Conservation (phyloP, 2,797 vertebrate genomes). For the Xenentodon cancila region DNA sequence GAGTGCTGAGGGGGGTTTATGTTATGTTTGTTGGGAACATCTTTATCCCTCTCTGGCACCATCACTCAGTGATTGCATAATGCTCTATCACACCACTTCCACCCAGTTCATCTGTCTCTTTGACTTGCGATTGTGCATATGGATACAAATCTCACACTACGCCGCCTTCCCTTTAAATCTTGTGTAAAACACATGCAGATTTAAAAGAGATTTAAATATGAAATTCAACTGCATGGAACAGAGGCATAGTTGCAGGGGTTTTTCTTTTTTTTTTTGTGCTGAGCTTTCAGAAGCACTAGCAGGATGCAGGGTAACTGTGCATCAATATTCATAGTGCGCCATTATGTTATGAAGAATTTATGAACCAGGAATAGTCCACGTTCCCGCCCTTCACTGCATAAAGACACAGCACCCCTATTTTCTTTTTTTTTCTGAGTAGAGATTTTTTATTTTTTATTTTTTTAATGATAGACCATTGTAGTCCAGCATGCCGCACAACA, state of each 20-base stretch:
- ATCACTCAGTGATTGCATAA: constrained; percentile 67
- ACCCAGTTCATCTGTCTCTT: constrained; percentile 50
- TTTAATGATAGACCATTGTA: background rate
- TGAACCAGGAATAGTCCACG: constrained; percentile 63
- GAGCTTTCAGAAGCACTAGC: constrained; percentile 61
- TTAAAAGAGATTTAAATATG: constrained; percentile 40
- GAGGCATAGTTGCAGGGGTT: constrained; percentile 28
- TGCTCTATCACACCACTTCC: constrained; percentile 41
- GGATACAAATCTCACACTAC: constrained; percentile 24
- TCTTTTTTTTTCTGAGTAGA: background rate
- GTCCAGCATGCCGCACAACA: no score
- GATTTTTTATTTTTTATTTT: constrained; percentile 6
- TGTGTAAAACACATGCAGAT: constrained; percentile 61
- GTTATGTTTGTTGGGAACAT: constrained; percentile 73
- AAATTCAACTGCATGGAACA: constrained; percentile 33
- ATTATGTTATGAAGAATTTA: constrained; percentile 80
- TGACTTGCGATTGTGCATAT: constrained; percentile 57
- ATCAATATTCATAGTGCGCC: constrained; percentile 78
- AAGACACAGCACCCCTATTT: constrained; percentile 21
- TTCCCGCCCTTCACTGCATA: constrained; percentile 31
- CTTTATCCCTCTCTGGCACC: constrained; percentile 72
- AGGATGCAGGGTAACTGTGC: constrained; percentile 61
- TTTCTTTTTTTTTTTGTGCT: constrained; percentile 51
- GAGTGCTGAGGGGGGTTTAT: constrained; percentile 43
- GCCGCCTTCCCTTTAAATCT: constrained; percentile 10